Base-by-base conservation (phyloP, 2,888 invertebrate species). In the Ptilodon capucinus region DNA sequence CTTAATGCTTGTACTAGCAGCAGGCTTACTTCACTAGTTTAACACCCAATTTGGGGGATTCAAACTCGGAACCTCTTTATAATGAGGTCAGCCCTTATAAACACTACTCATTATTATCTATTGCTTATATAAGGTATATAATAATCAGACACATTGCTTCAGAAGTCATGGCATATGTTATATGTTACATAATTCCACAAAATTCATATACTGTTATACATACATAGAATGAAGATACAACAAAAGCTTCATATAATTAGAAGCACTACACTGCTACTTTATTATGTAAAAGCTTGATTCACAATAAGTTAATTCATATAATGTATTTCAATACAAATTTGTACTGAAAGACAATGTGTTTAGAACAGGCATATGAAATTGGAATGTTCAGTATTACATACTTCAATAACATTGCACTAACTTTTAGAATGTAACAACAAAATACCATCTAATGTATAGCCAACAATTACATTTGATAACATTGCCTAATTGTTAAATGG, bases 231-330 rank as follows among this genome's bases (percentile, higher is more conserved):
- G 53, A 47, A 51, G 49, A 54, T 51, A 51, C 38, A 16, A 42
- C 47, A 32, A 38, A 38, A 2, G 46, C 60, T 46, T 57, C n/a
- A 54, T 57, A 65, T 64, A 71, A 54, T 66, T 51, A 60, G 54
- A 75, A 71, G 68, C 70, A 60, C 69, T 73, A 74, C 59, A 50
- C 32, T 46, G 42, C 64, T 75, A 77, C 49, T 63, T 51, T 57
- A 59, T 54, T 57, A 60, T 48, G 63, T 71, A 64, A 62, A 69
- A 70, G 69, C 74, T 65, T 64, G 49, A 63, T 43, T 40, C 52
- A 40, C 51, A 51, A 54, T 35, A 43, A 62, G 32, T 18, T 42
- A 38, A 45, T 32, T 40, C 42, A 34, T 40, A 52, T 45, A 35
- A 40, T 49, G 47, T 44, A 47, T 16, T 44, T 46, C 43, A 55